Base-by-base conservation (phyloP, 2,113 vertebrate species). In the Stigmatopora nigra region DNA sequence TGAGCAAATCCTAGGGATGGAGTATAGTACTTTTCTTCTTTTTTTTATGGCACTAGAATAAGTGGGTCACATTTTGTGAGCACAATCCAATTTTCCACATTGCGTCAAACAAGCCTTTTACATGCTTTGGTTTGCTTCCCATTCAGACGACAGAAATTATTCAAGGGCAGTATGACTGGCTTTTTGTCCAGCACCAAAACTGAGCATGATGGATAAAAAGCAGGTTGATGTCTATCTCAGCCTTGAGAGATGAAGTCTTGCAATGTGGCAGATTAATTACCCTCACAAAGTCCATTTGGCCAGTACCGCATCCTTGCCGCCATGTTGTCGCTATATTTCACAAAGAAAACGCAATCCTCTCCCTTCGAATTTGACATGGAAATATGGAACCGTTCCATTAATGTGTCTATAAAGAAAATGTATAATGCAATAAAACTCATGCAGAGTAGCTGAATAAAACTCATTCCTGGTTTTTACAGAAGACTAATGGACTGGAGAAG, bases 231-330 rank as follows among this genome's bases (percentile, higher is more conserved):
- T 77, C 38, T 81, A 79, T 85, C 79, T 83, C 64, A 15, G 59
- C 70, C 7, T 46, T 57, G 78, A 68, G 73, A 64, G 72, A 79
- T 71, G 70, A 72, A 61, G 76, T 60, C 69, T 78, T 56, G 73
- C 77, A 77, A 84, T 76, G 78, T 82, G 78, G 65, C 78, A 46
- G 80, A 84, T 77, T 77, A 78, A 85, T 81, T 78, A 75, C 65
- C 67, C 19, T 73, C 73, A 65, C 73, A 83, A 74, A 77, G 81
- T 67, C 46, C 72, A 71, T 63, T 67, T 69, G 70, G 78, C 84
- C 70, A 73, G 63, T 48, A 36, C 72, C 58, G 63, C 66, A 72
- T 74, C 63, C 55, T 66, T 45, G 48, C 69, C 68, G 74, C 59
- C 64, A 52, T 51, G 60, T 8, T 63, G 77, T 80, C 70, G 68